Evolutionary conservation across 1,140 invertebrate genomes (phyloP), one percentile per base, ranked within the genome.

Genomic region (Halyomorpha halys): DNA sequence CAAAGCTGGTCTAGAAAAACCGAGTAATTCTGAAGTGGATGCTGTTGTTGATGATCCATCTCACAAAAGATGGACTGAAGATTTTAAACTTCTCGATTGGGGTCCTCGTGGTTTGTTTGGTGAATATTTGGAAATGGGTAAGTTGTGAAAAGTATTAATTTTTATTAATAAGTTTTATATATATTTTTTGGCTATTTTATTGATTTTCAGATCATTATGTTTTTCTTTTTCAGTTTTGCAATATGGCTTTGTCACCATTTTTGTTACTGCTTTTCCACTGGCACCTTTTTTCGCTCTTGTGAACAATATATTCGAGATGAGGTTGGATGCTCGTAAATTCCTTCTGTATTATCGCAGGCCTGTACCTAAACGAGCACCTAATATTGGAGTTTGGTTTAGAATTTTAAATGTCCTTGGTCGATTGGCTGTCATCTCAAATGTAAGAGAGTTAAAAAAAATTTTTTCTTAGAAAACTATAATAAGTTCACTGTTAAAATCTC

Each of bases 71-170:
- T 98, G 92, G 90, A 83, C 94, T 67, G 86, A 88, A 70, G 96
- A 99, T 74, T 96, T 89, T 71, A 89, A 91, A 72, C 77, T 98
- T 44, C 80, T 91, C 4, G 84, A 91, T 69, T 96, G 93, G 80
- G 90, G 90, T 21, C 83, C 91, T 56, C 83, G 91, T 74, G 91
- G 92, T 70, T 78, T 98, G 15, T 98, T 98, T 76, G 90, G 91
- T 4, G 96, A 98, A 77, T 98, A 98, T 77, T 78, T 98, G 59
- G 95, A 98, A 83, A 97, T 98, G 92, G 87, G 90, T 92, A 79
- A 77, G 75, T n/a, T 19, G 6, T 49, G 15, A 18, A n/a, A 49
- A 49, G 19, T 49, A 6, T 3, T 49, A 6, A 13, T 19, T 18
- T 19, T 19, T 19, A 49, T 13, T 49, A 49, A 18, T n/a, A 21